phyloP scores from a whole-genome alignment of 2,888 invertebrate genomes.

The Erynnis tages region DNA sequence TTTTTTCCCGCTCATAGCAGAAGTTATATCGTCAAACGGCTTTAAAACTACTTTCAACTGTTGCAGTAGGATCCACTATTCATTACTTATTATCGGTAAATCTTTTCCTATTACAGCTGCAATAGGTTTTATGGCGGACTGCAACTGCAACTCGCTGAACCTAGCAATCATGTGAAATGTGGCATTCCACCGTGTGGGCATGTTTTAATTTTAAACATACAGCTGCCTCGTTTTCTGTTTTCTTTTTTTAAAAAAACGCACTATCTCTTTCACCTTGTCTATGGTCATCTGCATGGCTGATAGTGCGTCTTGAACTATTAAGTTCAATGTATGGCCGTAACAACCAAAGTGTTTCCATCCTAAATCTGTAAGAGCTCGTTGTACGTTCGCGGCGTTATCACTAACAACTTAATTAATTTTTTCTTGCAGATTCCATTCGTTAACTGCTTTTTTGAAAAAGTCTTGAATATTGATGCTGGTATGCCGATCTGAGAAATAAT shows the following conservation, averaged over 20 bases:
- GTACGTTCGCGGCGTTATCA: background rate
- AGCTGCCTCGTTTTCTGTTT: conserved; percentile 27
- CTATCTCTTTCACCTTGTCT: conserved; percentile 28
- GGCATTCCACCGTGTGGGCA: conserved; percentile 40
- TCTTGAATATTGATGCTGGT: background rate
- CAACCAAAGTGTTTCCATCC: conserved; percentile 37
- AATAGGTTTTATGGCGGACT: conserved; percentile 29
- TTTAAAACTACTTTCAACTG: conserved; percentile 32
- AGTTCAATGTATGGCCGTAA: conserved; percentile 30
- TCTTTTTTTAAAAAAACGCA: conserved; percentile 31
- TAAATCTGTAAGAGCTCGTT: background rate
- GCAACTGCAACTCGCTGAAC: conserved; percentile 1
- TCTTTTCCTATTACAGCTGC: conserved; percentile 31
- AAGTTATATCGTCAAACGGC: conserved; percentile 36
- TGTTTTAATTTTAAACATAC: too few relatives aligned
- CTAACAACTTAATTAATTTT: background rate
- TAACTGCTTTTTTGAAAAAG: background rate
- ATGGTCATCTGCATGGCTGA: conserved; percentile 16
- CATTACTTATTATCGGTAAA: conserved; percentile 30
- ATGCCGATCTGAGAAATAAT: background rate
- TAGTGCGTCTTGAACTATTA: conserved; percentile 33
- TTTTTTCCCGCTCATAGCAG: conserved; percentile 33
- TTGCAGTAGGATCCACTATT: conserved; percentile 31
- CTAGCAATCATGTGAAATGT: background rate
- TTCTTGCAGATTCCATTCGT: conserved; percentile 10